Evolutionary conservation across 2,797 vertebrate species (phyloP).

Genomic region (Odontamblyopus lacepedii): DNA sequence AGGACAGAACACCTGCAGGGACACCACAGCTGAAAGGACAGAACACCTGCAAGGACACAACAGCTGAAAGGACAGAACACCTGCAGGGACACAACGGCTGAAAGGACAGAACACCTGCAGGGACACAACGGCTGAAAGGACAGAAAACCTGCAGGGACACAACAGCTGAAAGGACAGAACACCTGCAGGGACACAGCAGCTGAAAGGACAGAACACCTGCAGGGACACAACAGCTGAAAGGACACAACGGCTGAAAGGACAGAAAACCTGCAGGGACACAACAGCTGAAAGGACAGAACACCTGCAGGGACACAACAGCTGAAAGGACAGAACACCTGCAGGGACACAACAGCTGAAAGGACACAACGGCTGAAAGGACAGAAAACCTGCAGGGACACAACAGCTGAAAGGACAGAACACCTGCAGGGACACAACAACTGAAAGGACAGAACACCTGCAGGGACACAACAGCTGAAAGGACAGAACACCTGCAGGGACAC

Average conservation of each 20-base stretch:
- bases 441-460: not conserved
- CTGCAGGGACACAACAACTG: conserved; percentile 58
- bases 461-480: not conserved
- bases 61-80: not conserved
- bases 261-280: too few relatives aligned
- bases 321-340: too few relatives aligned
- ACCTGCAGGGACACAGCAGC: not conserved
- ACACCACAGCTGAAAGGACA: too few relatives aligned
- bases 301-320: too few relatives aligned
- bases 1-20: too few relatives aligned
- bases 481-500: not conserved
- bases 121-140: not conserved
- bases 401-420: conserved; percentile 65
- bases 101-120: conserved; percentile 77
- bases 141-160: not conserved
- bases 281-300: too few relatives aligned
- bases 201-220: too few relatives aligned
- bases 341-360: too few relatives aligned
- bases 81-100: not conserved
- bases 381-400: not conserved
- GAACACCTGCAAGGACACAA: too few relatives aligned
- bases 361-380: too few relatives aligned
- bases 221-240: too few relatives aligned
- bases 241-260: too few relatives aligned
- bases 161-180: not conserved